Evolutionary conservation across 2,113 vertebrate species (phyloP).

Genomic region (Vireo altiloquus): DNA sequence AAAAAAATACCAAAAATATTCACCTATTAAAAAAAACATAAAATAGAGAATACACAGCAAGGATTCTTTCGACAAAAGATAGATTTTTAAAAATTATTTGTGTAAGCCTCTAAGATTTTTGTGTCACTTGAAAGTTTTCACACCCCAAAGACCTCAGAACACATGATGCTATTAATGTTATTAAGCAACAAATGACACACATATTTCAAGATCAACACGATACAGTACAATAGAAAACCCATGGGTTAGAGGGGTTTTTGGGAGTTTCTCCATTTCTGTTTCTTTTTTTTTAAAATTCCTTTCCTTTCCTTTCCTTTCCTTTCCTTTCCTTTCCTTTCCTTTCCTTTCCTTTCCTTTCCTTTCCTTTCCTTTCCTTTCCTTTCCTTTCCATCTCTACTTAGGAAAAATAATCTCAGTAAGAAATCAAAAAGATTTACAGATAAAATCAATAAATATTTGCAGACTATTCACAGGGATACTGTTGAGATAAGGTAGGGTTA

Average conservation of each 20-base stretch:
- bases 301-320: not conserved
- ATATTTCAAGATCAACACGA: not conserved
- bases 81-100: not conserved
- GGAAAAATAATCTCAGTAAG: not conserved
- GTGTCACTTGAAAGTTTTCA: not conserved
- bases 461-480: not conserved
- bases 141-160: not conserved
- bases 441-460: constrained; percentile 36
- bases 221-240: not conserved
- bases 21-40: not conserved
- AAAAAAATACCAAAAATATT: not conserved
- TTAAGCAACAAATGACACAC: not conserved
- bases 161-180: not conserved
- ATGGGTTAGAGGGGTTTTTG: rapidly evolving
- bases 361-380: not conserved
- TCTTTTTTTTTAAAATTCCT: no score
- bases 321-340: not conserved
- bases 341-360: not conserved
- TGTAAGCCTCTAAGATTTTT: not conserved
- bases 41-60: not conserved
- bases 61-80: not conserved
- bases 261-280: not conserved
- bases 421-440: not conserved
- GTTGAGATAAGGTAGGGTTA: constrained; percentile 24
- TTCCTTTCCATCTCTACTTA: not conserved